Conservation (phyloP, 2,888 invertebrate genomes). For the Odontocerum albicorne region DNA sequence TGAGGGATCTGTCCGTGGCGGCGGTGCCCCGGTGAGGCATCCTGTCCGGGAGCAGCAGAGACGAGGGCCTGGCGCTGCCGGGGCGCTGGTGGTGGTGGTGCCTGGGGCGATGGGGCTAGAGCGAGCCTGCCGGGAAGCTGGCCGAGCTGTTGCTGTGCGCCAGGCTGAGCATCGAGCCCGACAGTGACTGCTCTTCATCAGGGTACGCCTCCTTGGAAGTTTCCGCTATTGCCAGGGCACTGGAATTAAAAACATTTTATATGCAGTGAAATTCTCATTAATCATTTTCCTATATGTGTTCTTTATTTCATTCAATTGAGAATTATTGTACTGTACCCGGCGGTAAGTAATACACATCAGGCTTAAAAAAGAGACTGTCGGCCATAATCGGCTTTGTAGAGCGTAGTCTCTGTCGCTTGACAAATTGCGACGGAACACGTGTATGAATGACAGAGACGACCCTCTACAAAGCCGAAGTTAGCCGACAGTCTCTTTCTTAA, state of each 20-base stretch:
- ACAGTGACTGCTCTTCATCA: conserved; percentile 89
- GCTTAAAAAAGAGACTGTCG: too few species aligned
- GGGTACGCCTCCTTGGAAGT: conserved; percentile 87
- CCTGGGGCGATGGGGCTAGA: conserved; percentile 48
- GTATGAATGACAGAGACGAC: too few species aligned
- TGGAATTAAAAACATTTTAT: conserved; percentile 50
- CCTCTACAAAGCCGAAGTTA: too few species aligned
- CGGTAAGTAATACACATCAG: too few species aligned
- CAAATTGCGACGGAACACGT: too few species aligned
- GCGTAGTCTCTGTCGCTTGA: too few species aligned
- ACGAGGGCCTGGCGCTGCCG: conserved; percentile 9
- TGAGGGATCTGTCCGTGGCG: neutral
- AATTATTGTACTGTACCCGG: too few species aligned
- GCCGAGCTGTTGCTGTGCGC: conserved; percentile 95
- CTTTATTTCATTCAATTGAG: too few species aligned
- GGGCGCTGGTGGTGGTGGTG: conserved; percentile 9
- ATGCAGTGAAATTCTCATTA: too few species aligned
- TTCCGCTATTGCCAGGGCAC: conserved; percentile 89
- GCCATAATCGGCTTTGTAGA: too few species aligned
- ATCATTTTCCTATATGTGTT: too few species aligned
- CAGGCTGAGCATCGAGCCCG: conserved; percentile 93
- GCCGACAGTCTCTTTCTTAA: too few species aligned
- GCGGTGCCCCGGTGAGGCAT: neutral
- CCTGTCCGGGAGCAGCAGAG: conserved; percentile 5
- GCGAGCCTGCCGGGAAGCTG: conserved; percentile 83